phyloP scores from a whole-genome alignment of 2,888 invertebrate species.

The Tolmerus cingulatus region DNA sequence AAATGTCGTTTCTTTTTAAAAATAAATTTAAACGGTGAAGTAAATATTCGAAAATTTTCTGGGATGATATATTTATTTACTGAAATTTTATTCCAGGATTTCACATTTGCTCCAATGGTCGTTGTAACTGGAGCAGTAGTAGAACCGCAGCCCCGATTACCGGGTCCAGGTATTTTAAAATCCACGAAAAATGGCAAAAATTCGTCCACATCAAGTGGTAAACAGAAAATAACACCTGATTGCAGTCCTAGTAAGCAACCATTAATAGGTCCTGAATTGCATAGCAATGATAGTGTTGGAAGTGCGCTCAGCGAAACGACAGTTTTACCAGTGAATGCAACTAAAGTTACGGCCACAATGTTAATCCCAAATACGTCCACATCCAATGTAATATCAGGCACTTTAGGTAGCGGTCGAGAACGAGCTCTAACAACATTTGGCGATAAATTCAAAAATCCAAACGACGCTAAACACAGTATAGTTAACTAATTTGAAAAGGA shows the following conservation, averaged over 20 bases:
- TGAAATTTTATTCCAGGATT: constrained; percentile 54
- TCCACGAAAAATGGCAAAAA: constrained; percentile 51
- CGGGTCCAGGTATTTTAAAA: constrained; percentile 65
- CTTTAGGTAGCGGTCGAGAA: constrained; percentile 58
- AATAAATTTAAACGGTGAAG: too few species aligned
- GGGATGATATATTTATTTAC: not conserved
- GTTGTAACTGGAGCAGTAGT: constrained; percentile 49
- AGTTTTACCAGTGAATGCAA: not conserved
- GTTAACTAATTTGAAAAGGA: constrained; percentile 37
- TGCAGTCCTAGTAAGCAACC: constrained; percentile 57
- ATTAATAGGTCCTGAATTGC: constrained; percentile 53
- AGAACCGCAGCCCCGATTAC: constrained; percentile 45
- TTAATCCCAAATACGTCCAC: constrained; percentile 24
- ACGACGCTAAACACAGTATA: constrained; percentile 24
- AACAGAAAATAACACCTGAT: constrained; percentile 50
- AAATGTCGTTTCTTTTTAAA: too few species aligned
- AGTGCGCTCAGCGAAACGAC: constrained; percentile 53
- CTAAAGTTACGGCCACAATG: constrained; percentile 22
- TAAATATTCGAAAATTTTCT: too few species aligned
- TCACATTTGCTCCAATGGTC: constrained; percentile 61
- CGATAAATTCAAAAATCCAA: constrained; percentile 24
- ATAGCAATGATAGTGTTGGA: constrained; percentile 53
- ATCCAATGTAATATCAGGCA: constrained; percentile 53
- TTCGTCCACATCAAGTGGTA: constrained; percentile 44
- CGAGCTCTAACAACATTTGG: constrained; percentile 57